These are phyloP conservation scores for Hoplodrina ambigua DNA, from an alignment of 2,888 invertebrate species.

Conservation along the genomic window DNA sequence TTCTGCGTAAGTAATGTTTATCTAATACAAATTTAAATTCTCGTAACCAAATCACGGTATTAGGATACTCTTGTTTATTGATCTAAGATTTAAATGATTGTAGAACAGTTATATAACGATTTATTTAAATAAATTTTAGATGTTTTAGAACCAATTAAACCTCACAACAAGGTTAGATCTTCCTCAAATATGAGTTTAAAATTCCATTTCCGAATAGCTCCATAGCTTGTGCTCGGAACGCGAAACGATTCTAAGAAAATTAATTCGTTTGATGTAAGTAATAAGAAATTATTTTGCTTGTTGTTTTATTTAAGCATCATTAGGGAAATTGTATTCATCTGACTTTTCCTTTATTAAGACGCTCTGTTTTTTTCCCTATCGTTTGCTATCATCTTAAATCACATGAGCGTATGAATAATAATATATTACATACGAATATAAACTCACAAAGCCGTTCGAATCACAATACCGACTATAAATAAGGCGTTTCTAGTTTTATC, in stretches of 20 bases:
- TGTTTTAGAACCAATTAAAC: slow-evolving; percentile 16
- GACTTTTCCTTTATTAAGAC: slow-evolving; percentile 6
- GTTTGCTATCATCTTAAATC: slow-evolving; percentile 17
- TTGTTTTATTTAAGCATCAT: slow-evolving; percentile 40
- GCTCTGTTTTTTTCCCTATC: slow-evolving; percentile 9
- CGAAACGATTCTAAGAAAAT: slow-evolving; percentile 63
- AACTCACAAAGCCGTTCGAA: slow-evolving; percentile 14
- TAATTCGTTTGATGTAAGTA: slow-evolving; percentile 53
- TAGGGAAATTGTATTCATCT: slow-evolving; percentile 33
- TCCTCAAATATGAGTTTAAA: slow-evolving; percentile 67
- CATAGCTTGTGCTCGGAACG: slow-evolving; percentile 33
- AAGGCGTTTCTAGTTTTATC: slow-evolving; percentile 27
- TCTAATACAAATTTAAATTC: slow-evolving; percentile 5
- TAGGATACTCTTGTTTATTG: not conserved
- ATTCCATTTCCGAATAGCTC: slow-evolving; percentile 65
- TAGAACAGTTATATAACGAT: not conserved
- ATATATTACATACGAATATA: slow-evolving; percentile 18
- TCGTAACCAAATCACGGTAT: not conserved
- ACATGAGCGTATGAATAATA: slow-evolving; percentile 10
- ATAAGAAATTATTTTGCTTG: slow-evolving; percentile 45
- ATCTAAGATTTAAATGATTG: not conserved
- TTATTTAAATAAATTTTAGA: not conserved
- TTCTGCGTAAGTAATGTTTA: slow-evolving; percentile 9
- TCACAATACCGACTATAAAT: slow-evolving; percentile 24
- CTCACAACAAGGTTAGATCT: slow-evolving; percentile 69